Evolutionary conservation across 2,797 vertebrate species (phyloP), one percentile per base, ranked within the genome.

Genomic region (Pelodytes ibericus): DNA sequence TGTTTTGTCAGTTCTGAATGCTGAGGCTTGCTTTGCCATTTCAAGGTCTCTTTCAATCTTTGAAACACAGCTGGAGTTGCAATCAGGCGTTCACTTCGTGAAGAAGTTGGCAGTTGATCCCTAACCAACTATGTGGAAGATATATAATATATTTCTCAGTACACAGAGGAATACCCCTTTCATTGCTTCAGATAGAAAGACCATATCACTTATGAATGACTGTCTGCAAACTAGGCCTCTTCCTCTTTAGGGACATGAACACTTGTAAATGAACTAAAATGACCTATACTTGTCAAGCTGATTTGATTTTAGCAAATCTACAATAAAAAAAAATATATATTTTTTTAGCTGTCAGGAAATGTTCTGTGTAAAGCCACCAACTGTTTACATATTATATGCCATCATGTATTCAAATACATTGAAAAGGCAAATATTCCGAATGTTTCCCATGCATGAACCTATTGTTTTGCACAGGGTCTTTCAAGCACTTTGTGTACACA

Each of bases 1-100:
- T 85, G 83, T 87, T 89, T 86, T 86, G 82, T 88, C 87, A 88
- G 83, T 73, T 87, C 84, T 71, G 84, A 87, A 86, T 78, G 62
- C 82, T 82, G 81, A 84, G 83, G 85, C 86, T 88, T 83, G 82
- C 86, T 84, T 89, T 87, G 85, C 84, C 87, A 85, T 88, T 90
- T 84, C 86, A 87, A 91, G 90, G 88, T 89, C 86, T 87, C 84
- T 91, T 89, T 89, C 85, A 90, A 85, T 86, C 77, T 84, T 82
- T 81, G 82, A 82, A 85, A 89, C 89, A 81, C 88, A 91, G 87
- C 86, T 88, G 84, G 84, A 2, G 39, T 85, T 90, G 90, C 87
- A 84, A 84, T 90, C 88, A 87, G 83, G 81, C 83, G 84, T 85
- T 90, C 83, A 86, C 74, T 86, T 85, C 64, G 11, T 85, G 87